phyloP scores from a whole-genome alignment of 2,113 vertebrate genomes.

The Plestiodon gilberti region DNA sequence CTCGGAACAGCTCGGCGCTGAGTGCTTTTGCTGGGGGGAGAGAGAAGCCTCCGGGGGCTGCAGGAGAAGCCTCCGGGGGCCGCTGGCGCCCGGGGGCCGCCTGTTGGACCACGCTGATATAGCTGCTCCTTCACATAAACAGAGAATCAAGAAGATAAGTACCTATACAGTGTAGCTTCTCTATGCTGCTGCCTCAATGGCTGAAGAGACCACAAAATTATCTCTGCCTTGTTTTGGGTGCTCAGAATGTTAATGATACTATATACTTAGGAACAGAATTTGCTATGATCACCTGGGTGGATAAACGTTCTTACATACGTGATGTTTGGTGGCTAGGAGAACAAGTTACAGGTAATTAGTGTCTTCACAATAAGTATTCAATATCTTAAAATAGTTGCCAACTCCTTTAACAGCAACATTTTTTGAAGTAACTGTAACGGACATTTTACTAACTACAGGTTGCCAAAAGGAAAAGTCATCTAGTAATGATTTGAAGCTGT shows the following conservation, averaged over 20 bases:
- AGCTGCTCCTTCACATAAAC: not conserved
- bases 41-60: no score
- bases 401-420: not conserved
- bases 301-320: not conserved
- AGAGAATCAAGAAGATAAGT: not conserved
- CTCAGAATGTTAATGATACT: not conserved
- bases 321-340: not conserved
- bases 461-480: not conserved
- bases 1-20: no score
- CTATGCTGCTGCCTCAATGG: no score
- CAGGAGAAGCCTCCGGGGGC: no score
- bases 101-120: no score
- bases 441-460: not conserved
- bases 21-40: no score
- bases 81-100: no score
- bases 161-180: not conserved
- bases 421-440: not conserved
- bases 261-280: not conserved
- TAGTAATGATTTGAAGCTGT: not conserved
- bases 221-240: no score
- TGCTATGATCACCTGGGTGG: not conserved
- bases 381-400: slow-evolving; percentile 13
- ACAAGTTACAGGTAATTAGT: not conserved
- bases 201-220: not conserved
- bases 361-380: not conserved